Percentiles rank a stretch among this genome's conserved stretches.
phyloP scores from a whole-genome alignment of 2,113 vertebrate species.

The Nanorana parkeri region DNA sequence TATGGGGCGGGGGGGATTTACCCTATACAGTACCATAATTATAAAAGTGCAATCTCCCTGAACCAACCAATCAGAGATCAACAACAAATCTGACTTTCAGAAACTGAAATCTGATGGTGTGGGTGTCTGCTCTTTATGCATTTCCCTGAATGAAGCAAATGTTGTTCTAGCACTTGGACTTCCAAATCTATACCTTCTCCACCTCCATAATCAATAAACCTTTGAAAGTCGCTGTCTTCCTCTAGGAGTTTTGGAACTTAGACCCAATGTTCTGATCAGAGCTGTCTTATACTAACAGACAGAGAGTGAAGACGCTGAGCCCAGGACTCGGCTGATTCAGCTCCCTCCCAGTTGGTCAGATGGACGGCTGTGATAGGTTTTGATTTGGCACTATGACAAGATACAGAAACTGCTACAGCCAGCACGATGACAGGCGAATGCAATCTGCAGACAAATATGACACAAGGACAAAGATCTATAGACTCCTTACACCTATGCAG shows the following conservation, averaged over 20 bases:
- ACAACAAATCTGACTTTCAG: too few relatives aligned
- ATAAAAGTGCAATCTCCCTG: too few relatives aligned
- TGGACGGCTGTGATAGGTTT: slow-evolving; percentile 41
- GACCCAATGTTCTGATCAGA: background rate
- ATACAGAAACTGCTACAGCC: slow-evolving; percentile 25
- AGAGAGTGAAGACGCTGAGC: slow-evolving; percentile 1
- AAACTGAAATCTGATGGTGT: too few relatives aligned
- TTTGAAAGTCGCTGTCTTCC: too few relatives aligned
- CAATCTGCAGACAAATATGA: slow-evolving; percentile 37
- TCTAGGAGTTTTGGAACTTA: background rate
- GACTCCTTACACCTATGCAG: slow-evolving; percentile 37
- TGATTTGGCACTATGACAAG: slow-evolving; percentile 42
- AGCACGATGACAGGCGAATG: slow-evolving; percentile 26
- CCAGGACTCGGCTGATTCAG: slow-evolving; percentile 38
- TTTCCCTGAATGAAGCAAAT: too few relatives aligned
- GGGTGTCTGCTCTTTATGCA: too few relatives aligned
- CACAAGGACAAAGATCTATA: slow-evolving; percentile 43
- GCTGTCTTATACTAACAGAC: background rate
- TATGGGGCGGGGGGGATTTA: too few relatives aligned
- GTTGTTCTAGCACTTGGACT: too few relatives aligned
- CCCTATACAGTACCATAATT: too few relatives aligned
- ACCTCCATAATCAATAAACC: background rate
- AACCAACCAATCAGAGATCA: too few relatives aligned
- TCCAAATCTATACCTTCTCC: background rate
- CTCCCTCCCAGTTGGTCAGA: slow-evolving; percentile 39